A percentile compares a stretch with the other conserved stretches of the same genome.
Conservation (phyloP, 1,140 invertebrate species). For the Gerris buenoi region DNA sequence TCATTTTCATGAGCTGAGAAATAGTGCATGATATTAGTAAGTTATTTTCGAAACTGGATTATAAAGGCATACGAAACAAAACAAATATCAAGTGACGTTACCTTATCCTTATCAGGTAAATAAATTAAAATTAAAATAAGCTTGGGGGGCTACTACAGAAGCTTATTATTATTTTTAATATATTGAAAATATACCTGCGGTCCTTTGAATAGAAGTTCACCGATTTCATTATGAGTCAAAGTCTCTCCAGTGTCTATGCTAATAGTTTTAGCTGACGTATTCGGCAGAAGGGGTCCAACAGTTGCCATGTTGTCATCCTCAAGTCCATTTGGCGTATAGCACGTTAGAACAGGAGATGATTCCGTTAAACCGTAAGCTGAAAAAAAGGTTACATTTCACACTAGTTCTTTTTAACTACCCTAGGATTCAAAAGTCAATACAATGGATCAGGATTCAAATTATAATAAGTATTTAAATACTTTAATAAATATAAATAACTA, state of each 20-base stretch:
- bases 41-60: too few relatives aligned
- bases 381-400: slow-evolving; percentile 8
- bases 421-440: too few relatives aligned
- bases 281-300: slow-evolving; percentile 46
- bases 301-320: slow-evolving; percentile 43
- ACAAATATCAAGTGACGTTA: too few relatives aligned
- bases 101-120: too few relatives aligned
- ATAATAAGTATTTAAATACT: background rate
- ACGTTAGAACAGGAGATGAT: slow-evolving; percentile 40
- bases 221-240: slow-evolving; percentile 39
- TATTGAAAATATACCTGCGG: too few relatives aligned
- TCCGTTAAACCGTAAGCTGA: slow-evolving; percentile 54
- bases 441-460: background rate
- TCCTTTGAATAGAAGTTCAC: slow-evolving; percentile 48
- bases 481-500: background rate
- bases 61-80: too few relatives aligned
- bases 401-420: too few relatives aligned
- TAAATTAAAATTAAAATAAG: too few relatives aligned
- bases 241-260: slow-evolving; percentile 36
- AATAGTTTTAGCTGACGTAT: slow-evolving; percentile 47
- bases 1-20: too few relatives aligned
- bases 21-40: too few relatives aligned
- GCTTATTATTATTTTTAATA: too few relatives aligned
- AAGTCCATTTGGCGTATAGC: slow-evolving; percentile 38
- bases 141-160: too few relatives aligned